These are phyloP conservation scores for Bradysia coprophila DNA, from an alignment of 1,140 invertebrate species.

Conservation along the genomic window DNA sequence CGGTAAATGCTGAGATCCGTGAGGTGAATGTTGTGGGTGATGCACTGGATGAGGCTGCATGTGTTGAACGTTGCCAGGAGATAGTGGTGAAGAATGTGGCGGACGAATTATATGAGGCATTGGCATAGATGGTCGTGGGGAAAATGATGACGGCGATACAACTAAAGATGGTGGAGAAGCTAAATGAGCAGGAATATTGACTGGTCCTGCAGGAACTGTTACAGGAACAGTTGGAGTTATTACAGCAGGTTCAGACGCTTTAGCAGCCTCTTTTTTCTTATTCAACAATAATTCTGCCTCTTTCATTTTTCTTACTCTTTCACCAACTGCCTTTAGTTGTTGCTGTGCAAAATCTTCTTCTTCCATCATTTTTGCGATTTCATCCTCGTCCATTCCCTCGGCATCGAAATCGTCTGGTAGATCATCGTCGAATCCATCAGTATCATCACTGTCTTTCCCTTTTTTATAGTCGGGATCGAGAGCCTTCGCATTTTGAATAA, in stretches of 20 bases:
- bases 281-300: constrained; percentile 11
- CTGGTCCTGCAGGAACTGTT: constrained; percentile 2
- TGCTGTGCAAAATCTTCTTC: constrained; percentile 38
- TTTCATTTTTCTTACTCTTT: constrained; percentile 29
- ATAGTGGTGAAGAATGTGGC: not conserved
- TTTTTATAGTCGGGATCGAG: constrained; percentile 18
- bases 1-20: not conserved
- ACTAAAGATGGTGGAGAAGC: constrained; percentile 19
- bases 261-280: not conserved
- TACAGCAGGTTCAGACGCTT: constrained; percentile 32
- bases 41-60: not conserved
- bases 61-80: not conserved
- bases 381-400: constrained; percentile 30
- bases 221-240: no score
- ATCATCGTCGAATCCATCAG: constrained; percentile 18
- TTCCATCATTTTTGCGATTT: constrained; percentile 37
- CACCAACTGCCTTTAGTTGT: constrained; percentile 31
- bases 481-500: constrained; percentile 23
- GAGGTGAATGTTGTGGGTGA: not conserved
- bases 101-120: not conserved
- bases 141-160: constrained; percentile 19
- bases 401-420: constrained; percentile 16
- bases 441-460: constrained; percentile 8
- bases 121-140: constrained; percentile 11
- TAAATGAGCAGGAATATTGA: not conserved